Percentiles rank a stretch among this genome's conserved stretches.
Conservation (phyloP, 1,140 invertebrate genomes). For the Eulimnadia texana region DNA sequence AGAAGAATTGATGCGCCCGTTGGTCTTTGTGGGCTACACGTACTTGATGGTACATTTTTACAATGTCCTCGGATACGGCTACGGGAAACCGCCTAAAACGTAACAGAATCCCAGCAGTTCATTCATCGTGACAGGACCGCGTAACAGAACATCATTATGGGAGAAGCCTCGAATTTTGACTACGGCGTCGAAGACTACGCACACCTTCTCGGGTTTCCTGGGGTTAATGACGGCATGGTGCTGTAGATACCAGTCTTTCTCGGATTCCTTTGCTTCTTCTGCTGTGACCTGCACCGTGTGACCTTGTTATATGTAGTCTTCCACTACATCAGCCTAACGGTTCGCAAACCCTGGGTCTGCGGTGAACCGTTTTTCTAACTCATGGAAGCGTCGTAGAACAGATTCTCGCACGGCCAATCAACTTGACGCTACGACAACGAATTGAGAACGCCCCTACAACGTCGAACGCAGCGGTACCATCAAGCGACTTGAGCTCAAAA, state of each 20-base stretch:
- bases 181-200: slow-evolving; percentile 6
- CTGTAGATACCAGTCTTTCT: slow-evolving; percentile 9
- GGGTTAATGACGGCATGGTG: neutral
- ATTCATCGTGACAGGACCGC: too few relatives aligned
- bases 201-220: neutral
- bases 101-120: too few relatives aligned
- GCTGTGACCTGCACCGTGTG: neutral
- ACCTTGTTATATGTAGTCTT: neutral
- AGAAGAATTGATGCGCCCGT: too few relatives aligned
- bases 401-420: neutral
- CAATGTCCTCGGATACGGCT: too few relatives aligned
- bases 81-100: too few relatives aligned
- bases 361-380: slow-evolving; percentile 8
- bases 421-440: slow-evolving; percentile 14
- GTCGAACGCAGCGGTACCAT: slow-evolving; percentile 6
- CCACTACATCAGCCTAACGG: neutral
- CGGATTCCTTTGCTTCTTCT: neutral
- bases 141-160: too few relatives aligned
- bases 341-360: neutral
- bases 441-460: slow-evolving; percentile 13
- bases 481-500: too few relatives aligned
- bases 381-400: neutral
- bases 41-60: too few relatives aligned
- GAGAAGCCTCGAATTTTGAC: neutral
- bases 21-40: too few relatives aligned